Evolutionary conservation across 2,113 vertebrate species (phyloP), one percentile per base, ranked within the genome.

Genomic region (Platichthys flesus): DNA sequence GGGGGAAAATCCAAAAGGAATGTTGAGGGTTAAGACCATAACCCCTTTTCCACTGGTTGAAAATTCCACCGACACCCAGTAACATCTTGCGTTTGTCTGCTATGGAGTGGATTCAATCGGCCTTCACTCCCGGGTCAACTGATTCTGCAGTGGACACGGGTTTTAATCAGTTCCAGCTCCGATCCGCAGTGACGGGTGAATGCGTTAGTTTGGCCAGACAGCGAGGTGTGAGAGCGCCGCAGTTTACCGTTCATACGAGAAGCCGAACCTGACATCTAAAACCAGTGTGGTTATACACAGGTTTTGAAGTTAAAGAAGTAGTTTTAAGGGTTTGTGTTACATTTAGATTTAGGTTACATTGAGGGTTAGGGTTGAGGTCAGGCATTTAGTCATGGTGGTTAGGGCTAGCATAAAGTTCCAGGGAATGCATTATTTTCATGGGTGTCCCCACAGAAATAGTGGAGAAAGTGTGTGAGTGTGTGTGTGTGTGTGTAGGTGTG

Each of bases 1-100:
- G 71, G 85, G 85, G 79, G 72, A 26, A 65, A 42, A 78, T 73
- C 68, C 67, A 62, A 42, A 40, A 82, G 70, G 76, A 45, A 61
- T 56, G 26, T 62, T 59, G 67, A 66, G 66, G 62, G 57, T 75
- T 74, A 21, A 61, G 9, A 40, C 12, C 12, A 12, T 8, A 10
- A 42, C 40, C 40, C 40, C 12, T 13, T 42, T 42, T 42, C 40
- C 9, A 42, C 35, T 37, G 35, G 45, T 13, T 12, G 7, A 16
- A 5, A 51, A 5, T 7, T 16, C 47, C 47, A 16, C 47, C 18
- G 15, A 47, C 47, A 51, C 18, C 47, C 47, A 51, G 14, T 4
- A 51, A 15, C 47, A 49, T 49, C 47, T 1, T 15, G 47, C 15
- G 4, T 40, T 40, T 40, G 37, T 40, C 37, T 40, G 37, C 37